Conservation (phyloP, 2,888 invertebrate species). For the Heliconius aoede region DNA sequence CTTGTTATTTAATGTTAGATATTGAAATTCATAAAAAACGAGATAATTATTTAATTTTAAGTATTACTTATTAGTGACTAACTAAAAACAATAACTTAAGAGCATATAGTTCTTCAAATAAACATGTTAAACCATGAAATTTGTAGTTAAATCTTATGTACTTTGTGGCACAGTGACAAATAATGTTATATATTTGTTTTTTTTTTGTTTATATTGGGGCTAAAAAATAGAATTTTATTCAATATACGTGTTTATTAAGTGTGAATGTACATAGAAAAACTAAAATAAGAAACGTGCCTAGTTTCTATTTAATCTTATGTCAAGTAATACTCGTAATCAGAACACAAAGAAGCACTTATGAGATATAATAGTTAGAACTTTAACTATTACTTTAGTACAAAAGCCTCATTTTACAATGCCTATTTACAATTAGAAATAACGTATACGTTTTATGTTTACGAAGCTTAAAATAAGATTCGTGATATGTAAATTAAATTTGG, state of each 20-base stretch:
- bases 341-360: slow-evolving; percentile 29
- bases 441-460: slow-evolving; percentile 22
- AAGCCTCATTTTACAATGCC: slow-evolving; percentile 34
- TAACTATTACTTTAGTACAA: slow-evolving; percentile 37
- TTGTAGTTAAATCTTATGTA: no score
- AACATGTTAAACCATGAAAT: no score
- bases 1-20: background rate
- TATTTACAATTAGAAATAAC: slow-evolving; percentile 19
- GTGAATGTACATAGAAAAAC: no score
- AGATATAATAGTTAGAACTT: slow-evolving; percentile 33
- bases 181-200: no score
- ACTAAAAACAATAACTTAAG: no score
- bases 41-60: no score
- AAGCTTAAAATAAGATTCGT: slow-evolving; percentile 16
- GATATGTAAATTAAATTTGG: background rate
- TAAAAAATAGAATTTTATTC: no score
- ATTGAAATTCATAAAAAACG: background rate
- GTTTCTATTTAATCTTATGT: slow-evolving; percentile 10
- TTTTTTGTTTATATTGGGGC: no score
- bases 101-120: no score
- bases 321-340: slow-evolving; percentile 28
- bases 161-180: no score
- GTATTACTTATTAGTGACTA: no score
- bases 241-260: no score
- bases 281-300: background rate